phyloP scores from a whole-genome alignment of 2,888 invertebrate genomes.

The Subacronicta megacephala region DNA sequence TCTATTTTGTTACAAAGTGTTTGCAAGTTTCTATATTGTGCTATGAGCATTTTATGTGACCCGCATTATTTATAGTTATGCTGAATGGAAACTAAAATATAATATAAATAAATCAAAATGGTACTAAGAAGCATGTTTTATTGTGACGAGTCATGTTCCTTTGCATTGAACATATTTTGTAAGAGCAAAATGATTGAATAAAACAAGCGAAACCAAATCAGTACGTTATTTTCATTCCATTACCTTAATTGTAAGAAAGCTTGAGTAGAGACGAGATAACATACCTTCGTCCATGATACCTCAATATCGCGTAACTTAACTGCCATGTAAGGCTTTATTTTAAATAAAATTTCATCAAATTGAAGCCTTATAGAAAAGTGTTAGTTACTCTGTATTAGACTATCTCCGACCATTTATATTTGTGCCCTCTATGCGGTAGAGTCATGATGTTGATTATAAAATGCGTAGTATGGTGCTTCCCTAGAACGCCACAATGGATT shows the following conservation, averaged over 20 bases:
- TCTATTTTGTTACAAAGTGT: constrained; percentile 90
- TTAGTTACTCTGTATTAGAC: too few species aligned
- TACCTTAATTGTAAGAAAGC: constrained; percentile 22
- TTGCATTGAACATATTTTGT: constrained; percentile 90
- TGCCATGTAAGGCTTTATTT: too few species aligned
- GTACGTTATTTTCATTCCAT: constrained; percentile 74
- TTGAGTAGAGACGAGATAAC: too few species aligned
- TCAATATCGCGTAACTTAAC: too few species aligned
- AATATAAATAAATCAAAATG: constrained; percentile 89
- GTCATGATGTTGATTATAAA: too few species aligned
- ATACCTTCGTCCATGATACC: too few species aligned
- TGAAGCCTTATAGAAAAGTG: too few species aligned
- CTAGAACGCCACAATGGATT: too few species aligned
- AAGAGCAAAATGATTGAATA: constrained; percentile 90
- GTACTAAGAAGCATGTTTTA: constrained; percentile 90
- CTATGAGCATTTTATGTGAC: constrained; percentile 90
- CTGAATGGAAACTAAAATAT: constrained; percentile 89
- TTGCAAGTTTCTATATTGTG: constrained; percentile 90
- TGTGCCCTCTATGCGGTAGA: too few species aligned
- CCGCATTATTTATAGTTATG: constrained; percentile 90
- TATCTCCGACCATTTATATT: too few species aligned
- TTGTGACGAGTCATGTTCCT: constrained; percentile 90
- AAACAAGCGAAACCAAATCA: constrained; percentile 89
- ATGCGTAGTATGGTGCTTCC: too few species aligned
- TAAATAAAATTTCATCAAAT: too few species aligned